These are phyloP conservation scores for Syritta pipiens DNA, from an alignment of 2,888 invertebrate genomes.

Conservation along the genomic window DNA sequence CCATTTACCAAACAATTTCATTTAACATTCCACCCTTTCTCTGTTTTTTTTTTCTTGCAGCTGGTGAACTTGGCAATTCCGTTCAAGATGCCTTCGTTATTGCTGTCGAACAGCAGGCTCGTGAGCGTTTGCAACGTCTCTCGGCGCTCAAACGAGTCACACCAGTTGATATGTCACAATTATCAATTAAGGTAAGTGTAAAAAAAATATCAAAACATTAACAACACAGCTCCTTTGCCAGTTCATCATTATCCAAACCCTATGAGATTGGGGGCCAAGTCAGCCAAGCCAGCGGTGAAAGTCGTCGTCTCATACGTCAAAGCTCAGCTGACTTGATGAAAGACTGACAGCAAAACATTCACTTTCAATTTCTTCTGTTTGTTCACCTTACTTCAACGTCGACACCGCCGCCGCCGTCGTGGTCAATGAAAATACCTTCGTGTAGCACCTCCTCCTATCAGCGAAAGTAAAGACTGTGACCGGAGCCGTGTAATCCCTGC, in stretches of 20 bases:
- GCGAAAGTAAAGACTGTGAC: slow-evolving; percentile 52
- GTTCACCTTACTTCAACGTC: no score
- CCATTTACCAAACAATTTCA: no score
- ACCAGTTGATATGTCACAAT: slow-evolving; percentile 95
- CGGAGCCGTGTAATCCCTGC: slow-evolving; percentile 25
- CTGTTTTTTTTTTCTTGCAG: slow-evolving; percentile 80
- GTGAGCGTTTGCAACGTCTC: slow-evolving; percentile 94
- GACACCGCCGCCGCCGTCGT: neutral
- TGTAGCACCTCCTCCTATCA: neutral
- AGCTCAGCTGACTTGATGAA: neutral
- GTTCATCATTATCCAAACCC: neutral
- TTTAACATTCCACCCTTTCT: neutral
- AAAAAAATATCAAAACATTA: neutral
- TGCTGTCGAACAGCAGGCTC: slow-evolving; percentile 96
- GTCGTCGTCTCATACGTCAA: neutral
- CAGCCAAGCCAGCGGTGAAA: no score
- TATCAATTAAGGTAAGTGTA: slow-evolving; percentile 88
- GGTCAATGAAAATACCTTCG: slow-evolving; percentile 8
- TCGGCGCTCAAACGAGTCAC: slow-evolving; percentile 95
- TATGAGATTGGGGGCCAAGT: no score
- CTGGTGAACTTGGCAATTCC: slow-evolving; percentile 91
- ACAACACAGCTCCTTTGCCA: neutral
- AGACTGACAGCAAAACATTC: neutral
- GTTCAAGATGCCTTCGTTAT: slow-evolving; percentile 99
- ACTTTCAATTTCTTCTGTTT: slow-evolving; percentile 1